Evolutionary conservation across 2,113 vertebrate species (phyloP).

Genomic region (Rhinichthys klamathensis): DNA sequence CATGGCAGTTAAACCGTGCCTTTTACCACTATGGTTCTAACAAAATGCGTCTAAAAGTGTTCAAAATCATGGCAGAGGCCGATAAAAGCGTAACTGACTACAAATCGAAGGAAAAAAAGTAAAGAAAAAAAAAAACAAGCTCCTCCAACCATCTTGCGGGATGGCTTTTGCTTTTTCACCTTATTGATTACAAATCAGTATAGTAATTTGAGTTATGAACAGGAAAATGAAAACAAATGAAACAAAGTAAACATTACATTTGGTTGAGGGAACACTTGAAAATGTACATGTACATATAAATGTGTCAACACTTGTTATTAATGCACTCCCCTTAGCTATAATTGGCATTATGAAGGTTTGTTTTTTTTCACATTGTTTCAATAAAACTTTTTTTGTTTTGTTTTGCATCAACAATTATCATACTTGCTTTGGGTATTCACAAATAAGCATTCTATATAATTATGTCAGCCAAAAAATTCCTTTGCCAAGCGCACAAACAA

Average conservation of each 20-base stretch:
- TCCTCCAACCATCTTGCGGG: constrained; percentile 1
- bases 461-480: constrained; percentile 50
- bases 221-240: constrained; percentile 60
- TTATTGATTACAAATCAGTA: not conserved
- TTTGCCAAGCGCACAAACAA: constrained; percentile 55
- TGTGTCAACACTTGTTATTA: constrained; percentile 72
- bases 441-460: constrained; percentile 51
- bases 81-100: not conserved
- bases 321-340: constrained; percentile 69
- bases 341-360: constrained; percentile 72
- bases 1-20: not conserved
- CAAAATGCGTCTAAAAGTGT: not conserved
- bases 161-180: not conserved
- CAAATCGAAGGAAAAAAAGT: not conserved
- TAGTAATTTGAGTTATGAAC: constrained; percentile 57
- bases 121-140: not conserved
- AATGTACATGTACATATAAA: constrained; percentile 71
- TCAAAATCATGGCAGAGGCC: not conserved
- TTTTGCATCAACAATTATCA: constrained; percentile 10
- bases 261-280: constrained; percentile 63
- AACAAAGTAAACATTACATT: constrained; percentile 65
- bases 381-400: constrained; percentile 31
- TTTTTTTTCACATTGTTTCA: constrained; percentile 43
- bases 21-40: not conserved
- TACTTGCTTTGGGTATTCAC: constrained; percentile 53